Evolutionary conservation across 2,797 vertebrate species (phyloP), one percentile per base, ranked within the genome.

Genomic region (Periophthalmus magnuspinnatus): DNA sequence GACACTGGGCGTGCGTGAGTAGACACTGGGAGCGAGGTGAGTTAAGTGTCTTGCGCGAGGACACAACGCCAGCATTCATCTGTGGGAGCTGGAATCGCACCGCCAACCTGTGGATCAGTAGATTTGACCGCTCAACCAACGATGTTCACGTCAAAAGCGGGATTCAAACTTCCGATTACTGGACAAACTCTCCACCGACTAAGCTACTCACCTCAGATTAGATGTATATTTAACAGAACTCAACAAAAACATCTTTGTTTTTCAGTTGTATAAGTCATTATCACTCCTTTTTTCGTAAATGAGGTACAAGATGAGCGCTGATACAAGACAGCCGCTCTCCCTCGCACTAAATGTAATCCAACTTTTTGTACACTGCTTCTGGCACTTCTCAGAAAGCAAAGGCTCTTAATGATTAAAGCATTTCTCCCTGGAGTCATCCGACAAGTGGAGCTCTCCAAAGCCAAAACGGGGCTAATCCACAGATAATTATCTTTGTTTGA

Each of bases 401-500:
- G 72, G 69, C 70, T 78, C 73, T 81, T 60, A 66, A 82, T 75
- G 69, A 85, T 85, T 80, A 78, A 81, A 82, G 57, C 45, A 54
- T 83, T 81, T 69, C 73, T 75, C 71, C 70, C 67, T 56, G 59
- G 82, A 79, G 79, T 86, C 74, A 65, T 71, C 72, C 75, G 80
- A 87, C 79, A 74, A 82, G 85, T 73, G 80, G 59, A 81, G 78
- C 79, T 82, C 71, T 86, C 77, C 38, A 57, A 60, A 78, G 78
- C 75, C 73, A 85, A 85, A 87, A 87, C 59, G 79, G 54, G 78
- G 76, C 81, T 86, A 88, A 90, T 87, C 87, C 85, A 78, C 68
- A 76, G 84, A 90, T 87, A 84, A 90, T 89, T 85, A 88, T 85
- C 80, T 86, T 70, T 84, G 85, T 86, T 84, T 87, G 80, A 87